A percentile compares a stretch with the other conserved stretches of the same genome.
Evolutionary conservation across 2,113 vertebrate species (phyloP).

Genomic region (Pomatostomus ruficeps): DNA sequence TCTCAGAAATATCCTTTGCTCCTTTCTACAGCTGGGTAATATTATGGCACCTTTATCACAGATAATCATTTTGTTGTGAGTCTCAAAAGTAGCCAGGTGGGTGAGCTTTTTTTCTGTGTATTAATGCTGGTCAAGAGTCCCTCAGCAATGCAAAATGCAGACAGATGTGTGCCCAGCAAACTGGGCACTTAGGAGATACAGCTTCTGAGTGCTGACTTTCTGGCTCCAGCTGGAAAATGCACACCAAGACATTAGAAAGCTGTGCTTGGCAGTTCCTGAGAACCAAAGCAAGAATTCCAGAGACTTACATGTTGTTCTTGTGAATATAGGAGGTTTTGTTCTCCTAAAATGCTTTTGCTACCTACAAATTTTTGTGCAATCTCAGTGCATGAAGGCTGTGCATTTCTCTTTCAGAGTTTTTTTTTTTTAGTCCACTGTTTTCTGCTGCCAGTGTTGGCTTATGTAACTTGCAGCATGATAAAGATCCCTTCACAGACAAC

Average conservation of each 20-base stretch:
- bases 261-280: neutral
- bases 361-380: neutral
- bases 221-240: neutral
- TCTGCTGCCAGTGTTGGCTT: neutral
- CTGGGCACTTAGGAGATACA: neutral
- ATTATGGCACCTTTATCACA: neutral
- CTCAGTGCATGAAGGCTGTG: neutral
- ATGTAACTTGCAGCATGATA: neutral
- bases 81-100: neutral
- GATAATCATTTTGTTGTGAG: neutral
- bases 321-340: neutral
- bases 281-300: neutral
- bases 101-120: neutral
- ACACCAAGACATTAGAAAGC: neutral
- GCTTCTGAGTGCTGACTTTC: neutral
- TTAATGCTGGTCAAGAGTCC: neutral
- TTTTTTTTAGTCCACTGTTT: neutral
- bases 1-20: neutral
- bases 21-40: neutral
- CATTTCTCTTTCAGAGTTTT: neutral
- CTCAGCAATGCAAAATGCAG: neutral
- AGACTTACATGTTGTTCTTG: neutral
- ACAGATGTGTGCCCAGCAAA: neutral
- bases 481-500: constrained; percentile 23
- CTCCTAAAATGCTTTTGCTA: neutral